phyloP scores from a whole-genome alignment of 2,113 vertebrate species.

The Tragelaphus scriptus region DNA sequence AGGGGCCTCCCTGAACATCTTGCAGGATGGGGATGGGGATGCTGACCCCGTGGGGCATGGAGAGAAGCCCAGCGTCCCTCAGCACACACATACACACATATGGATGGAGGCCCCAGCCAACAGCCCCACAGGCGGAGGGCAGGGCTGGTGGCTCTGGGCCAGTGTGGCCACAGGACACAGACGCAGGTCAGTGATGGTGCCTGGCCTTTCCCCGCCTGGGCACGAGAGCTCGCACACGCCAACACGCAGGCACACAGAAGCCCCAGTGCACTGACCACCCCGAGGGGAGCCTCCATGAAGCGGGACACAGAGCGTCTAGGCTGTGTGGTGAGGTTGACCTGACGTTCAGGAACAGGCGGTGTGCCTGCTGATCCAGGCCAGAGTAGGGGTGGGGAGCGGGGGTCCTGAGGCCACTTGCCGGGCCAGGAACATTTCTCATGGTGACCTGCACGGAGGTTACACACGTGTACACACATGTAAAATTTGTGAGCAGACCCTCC shows the following conservation, averaged over 20 bases:
- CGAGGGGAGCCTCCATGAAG: accelerated
- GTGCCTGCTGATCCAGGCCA: accelerated
- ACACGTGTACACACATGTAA: accelerated
- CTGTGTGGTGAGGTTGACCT: accelerated
- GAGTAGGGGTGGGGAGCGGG: accelerated
- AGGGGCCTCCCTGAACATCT: neutral
- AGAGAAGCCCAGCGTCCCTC: accelerated
- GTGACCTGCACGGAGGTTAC: accelerated
- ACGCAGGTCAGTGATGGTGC: neutral
- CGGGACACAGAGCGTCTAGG: accelerated
- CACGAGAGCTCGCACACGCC: neutral
- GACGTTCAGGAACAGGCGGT: neutral
- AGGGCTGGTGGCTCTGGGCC: no score
- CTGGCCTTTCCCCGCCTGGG: neutral
- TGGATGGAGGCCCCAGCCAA: accelerated
- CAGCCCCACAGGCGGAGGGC: accelerated
- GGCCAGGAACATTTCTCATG: neutral
- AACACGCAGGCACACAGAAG: neutral
- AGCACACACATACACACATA: neutral
- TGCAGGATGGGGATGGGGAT: neutral
- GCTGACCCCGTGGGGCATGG: accelerated
- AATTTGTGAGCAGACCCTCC: neutral
- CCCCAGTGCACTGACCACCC: accelerated
- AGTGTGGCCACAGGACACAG: accelerated
- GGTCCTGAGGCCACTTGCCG: neutral